Evolutionary conservation across 64 coral and sea anemone genomes (phyloP).

Genomic region (Exaiptasia diaphana): DNA sequence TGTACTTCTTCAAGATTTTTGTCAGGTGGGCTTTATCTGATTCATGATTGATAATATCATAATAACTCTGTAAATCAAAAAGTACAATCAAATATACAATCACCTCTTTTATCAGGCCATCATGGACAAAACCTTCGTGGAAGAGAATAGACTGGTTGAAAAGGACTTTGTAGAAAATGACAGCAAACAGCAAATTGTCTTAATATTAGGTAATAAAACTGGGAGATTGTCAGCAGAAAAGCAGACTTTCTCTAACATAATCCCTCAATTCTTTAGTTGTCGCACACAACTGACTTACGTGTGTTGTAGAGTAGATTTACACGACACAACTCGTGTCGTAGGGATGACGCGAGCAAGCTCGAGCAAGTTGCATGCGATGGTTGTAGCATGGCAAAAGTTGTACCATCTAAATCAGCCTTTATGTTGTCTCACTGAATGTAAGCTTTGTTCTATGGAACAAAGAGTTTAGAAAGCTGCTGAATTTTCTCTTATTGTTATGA

Average conservation of each 20-base stretch:
- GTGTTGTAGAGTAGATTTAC: too few species aligned
- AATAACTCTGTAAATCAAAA: not conserved
- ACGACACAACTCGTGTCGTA: too few species aligned
- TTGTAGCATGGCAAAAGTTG: too few species aligned
- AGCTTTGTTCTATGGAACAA: too few species aligned
- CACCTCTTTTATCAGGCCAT: not conserved
- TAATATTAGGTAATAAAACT: conserved; percentile 42
- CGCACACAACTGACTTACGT: too few species aligned
- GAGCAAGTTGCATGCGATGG: too few species aligned
- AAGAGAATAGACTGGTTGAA: conserved; percentile 48
- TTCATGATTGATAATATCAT: not conserved
- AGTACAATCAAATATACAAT: not conserved
- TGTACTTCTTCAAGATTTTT: not conserved
- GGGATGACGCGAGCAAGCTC: too few species aligned
- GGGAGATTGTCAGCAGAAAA: not conserved
- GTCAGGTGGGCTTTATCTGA: not conserved
- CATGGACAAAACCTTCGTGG: conserved; percentile 51
- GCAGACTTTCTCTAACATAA: not conserved
- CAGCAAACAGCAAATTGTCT: conserved; percentile 1
- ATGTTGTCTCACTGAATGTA: too few species aligned
- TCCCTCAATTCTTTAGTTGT: not conserved
- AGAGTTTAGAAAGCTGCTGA: too few species aligned
- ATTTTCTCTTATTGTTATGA: too few species aligned
- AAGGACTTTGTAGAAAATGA: conserved; percentile 40
- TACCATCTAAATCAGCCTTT: too few species aligned